These are phyloP conservation scores for Pipistrellus nathusii DNA, from an alignment of 2,797 vertebrate species.

Conservation along the genomic window DNA sequence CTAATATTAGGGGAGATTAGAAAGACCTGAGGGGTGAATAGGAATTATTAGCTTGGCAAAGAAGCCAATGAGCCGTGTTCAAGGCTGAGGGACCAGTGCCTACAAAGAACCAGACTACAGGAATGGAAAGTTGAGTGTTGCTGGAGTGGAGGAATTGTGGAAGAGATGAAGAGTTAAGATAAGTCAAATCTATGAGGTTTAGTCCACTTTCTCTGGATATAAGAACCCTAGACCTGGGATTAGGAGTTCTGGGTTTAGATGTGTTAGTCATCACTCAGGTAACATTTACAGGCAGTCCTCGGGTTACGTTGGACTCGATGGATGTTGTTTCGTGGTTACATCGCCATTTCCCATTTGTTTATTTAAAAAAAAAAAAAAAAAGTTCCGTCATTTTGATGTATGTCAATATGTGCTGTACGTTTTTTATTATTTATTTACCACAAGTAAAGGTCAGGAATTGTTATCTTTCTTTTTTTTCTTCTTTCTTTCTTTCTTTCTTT, in stretches of 20 bases:
- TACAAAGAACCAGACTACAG: neutral
- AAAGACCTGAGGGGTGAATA: neutral
- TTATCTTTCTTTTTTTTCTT: too few relatives aligned
- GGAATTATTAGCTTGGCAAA: slow-evolving; percentile 45
- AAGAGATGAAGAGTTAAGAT: neutral
- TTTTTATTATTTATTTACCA: too few relatives aligned
- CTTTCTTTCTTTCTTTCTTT: too few relatives aligned
- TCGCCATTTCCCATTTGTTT: too few relatives aligned
- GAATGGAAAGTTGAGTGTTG: neutral
- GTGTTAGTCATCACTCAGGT: neutral
- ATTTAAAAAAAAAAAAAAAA: too few relatives aligned
- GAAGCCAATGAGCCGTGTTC: neutral
- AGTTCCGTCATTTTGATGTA: too few relatives aligned
- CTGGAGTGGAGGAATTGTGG: slow-evolving; percentile 3
- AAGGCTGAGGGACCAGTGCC: neutral
- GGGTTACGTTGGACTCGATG: too few relatives aligned
- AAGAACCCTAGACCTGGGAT: neutral
- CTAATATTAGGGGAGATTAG: slow-evolving; percentile 1
- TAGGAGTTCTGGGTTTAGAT: neutral
- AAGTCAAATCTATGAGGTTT: neutral
- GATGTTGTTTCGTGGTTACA: too few relatives aligned
- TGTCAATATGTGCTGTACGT: too few relatives aligned
- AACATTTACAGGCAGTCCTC: neutral
- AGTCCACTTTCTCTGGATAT: neutral
- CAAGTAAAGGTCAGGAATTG: too few relatives aligned